Evolutionary conservation across 2,113 vertebrate genomes (phyloP).

Genomic region (Uropsilus gracilis): DNA sequence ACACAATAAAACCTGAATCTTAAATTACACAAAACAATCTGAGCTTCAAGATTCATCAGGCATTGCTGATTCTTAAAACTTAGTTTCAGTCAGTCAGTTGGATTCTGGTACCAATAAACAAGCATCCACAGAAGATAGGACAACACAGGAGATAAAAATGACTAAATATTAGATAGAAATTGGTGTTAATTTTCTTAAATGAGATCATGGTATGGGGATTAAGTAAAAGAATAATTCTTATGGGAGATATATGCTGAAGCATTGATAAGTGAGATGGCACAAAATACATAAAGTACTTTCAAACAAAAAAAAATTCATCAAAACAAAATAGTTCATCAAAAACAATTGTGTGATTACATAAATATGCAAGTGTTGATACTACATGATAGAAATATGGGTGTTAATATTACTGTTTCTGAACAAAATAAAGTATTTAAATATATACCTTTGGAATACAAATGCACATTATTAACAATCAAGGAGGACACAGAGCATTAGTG

Average conservation of each 20-base stretch:
- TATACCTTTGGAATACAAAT: too few relatives aligned
- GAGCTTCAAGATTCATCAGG: neutral
- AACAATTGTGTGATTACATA: neutral
- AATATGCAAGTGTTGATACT: neutral
- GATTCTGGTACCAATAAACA: slow-evolving; percentile 3
- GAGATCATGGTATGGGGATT: neutral
- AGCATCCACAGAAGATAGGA: neutral
- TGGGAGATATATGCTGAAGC: neutral
- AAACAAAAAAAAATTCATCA: too few relatives aligned
- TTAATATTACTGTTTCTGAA: neutral
- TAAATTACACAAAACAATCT: slow-evolving; percentile 8
- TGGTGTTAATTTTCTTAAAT: neutral
- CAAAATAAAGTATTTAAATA: too few relatives aligned
- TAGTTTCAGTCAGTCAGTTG: neutral
- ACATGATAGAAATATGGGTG: neutral
- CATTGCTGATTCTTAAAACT: neutral
- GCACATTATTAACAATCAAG: too few relatives aligned
- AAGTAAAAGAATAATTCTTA: neutral
- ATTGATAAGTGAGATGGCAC: neutral
- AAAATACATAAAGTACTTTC: neutral
- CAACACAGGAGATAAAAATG: neutral
- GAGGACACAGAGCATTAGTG: too few relatives aligned
- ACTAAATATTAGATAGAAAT: neutral
- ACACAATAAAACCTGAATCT: neutral
- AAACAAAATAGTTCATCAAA: neutral